A percentile compares a stretch with the other conserved stretches of the same genome.
These are phyloP conservation scores for Catocala fraxini DNA, from an alignment of 2,888 invertebrate genomes.

Conservation along the genomic window DNA sequence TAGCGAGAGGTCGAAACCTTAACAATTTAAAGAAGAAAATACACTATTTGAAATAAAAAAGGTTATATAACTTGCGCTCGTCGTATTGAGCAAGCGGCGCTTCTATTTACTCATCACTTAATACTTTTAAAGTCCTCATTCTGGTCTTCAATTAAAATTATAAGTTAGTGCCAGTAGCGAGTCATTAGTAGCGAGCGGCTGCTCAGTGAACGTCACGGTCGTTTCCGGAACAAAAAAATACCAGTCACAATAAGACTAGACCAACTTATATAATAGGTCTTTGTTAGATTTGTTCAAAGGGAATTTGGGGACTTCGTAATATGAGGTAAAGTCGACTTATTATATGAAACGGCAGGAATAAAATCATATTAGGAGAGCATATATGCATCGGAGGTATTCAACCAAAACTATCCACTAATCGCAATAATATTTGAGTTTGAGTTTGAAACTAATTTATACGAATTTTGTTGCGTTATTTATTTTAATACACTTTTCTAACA, in stretches of 20 bases:
- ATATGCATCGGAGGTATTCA: no score
- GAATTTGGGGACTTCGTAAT: background rate
- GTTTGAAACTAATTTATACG: no score
- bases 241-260: constrained; percentile 46
- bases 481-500: no score
- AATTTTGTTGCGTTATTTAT: no score
- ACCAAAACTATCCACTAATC: no score
- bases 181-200: constrained; percentile 46
- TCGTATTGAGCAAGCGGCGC: background rate
- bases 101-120: constrained; percentile 2
- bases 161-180: constrained; percentile 46
- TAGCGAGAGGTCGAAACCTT: no score
- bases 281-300: constrained; percentile 8
- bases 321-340: no score
- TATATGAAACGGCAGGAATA: no score
- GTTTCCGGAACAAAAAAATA: constrained; percentile 50
- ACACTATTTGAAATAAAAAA: no score
- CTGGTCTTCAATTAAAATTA: constrained; percentile 43
- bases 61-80: background rate
- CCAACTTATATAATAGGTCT: constrained; percentile 5
- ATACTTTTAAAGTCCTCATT: constrained; percentile 1
- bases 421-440: no score
- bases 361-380: no score
- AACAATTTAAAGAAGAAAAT: no score
- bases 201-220: constrained; percentile 44